phyloP scores from a whole-genome alignment of 2,888 invertebrate species.

The Pilophorus perplexus region DNA sequence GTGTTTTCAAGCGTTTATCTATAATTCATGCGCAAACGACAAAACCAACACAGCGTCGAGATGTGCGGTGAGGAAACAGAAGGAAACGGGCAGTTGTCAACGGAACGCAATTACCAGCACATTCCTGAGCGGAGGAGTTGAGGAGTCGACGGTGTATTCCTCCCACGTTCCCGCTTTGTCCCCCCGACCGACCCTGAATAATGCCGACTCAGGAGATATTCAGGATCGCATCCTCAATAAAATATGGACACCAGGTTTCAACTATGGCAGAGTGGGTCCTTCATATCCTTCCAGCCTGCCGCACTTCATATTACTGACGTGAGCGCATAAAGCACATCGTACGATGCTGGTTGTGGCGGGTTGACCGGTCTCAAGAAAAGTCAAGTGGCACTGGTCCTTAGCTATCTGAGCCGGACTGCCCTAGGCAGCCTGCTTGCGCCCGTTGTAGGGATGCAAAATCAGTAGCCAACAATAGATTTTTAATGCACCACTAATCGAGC shows the following conservation, averaged over 20 bases:
- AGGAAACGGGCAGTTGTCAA: conserved; percentile 18
- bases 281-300: background rate
- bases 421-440: too few species aligned
- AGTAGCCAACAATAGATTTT: too few species aligned
- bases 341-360: too few species aligned
- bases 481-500: too few species aligned
- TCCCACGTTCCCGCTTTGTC: conserved; percentile 11
- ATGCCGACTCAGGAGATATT: conserved; percentile 32
- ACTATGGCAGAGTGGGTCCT: background rate
- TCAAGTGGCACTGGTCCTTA: too few species aligned
- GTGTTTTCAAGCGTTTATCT: conserved; percentile 28
- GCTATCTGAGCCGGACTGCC: too few species aligned
- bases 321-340: too few species aligned
- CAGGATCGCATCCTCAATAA: conserved; percentile 23
- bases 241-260: conserved; percentile 30
- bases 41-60: background rate
- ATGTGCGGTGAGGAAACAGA: background rate
- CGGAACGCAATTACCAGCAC: conserved; percentile 37
- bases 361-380: too few species aligned
- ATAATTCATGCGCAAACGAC: conserved; percentile 27
- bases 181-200: conserved; percentile 26
- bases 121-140: conserved; percentile 1
- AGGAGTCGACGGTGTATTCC: conserved; percentile 18
- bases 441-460: too few species aligned
- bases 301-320: too few species aligned